A percentile compares a stretch with the other conserved stretches of the same genome.
phyloP scores from a whole-genome alignment of 1,140 invertebrate species.

The Phthorimaea operculella region DNA sequence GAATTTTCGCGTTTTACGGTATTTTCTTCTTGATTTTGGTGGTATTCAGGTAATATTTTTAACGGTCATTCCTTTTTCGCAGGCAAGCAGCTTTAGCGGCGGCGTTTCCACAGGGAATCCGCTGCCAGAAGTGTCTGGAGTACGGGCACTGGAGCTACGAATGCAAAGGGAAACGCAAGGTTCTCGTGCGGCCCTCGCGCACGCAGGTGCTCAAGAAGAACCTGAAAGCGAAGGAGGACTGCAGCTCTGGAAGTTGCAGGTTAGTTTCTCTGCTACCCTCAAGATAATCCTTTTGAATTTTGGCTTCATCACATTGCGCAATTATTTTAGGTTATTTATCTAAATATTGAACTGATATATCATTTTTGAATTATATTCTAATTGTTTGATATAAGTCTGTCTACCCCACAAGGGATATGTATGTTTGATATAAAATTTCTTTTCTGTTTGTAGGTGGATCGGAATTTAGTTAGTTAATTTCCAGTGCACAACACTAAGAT shows the following conservation, averaged over 20 bases:
- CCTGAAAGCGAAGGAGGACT: conserved; percentile 69
- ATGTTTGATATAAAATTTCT: neutral
- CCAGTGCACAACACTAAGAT: no score
- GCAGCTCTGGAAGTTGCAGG: conserved; percentile 45
- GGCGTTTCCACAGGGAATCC: conserved; percentile 75
- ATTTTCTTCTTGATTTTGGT: neutral
- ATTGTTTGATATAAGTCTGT: neutral
- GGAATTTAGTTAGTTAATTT: no score
- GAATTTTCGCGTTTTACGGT: conserved; percentile 8
- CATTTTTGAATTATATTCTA: neutral
- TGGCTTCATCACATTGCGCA: conserved; percentile 3
- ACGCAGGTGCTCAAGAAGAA: conserved; percentile 84
- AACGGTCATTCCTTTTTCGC: conserved; percentile 14
- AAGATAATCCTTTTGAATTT: conserved; percentile 1
- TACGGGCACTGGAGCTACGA: conserved; percentile 94
- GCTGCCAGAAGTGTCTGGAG: conserved; percentile 92
- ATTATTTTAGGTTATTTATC: conserved; percentile 1
- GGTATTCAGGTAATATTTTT: neutral
- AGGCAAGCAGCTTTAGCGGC: conserved; percentile 68
- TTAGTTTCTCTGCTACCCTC: conserved; percentile 15
- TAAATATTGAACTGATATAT: neutral
- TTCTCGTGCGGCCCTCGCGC: conserved; percentile 82
- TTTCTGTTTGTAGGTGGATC: neutral
- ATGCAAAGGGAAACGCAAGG: conserved; percentile 91
- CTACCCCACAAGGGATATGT: no score